These are phyloP conservation scores for Caenorhabditis elegans DNA, from an alignment of 1,140 invertebrate species.

Conservation along the genomic window DNA sequence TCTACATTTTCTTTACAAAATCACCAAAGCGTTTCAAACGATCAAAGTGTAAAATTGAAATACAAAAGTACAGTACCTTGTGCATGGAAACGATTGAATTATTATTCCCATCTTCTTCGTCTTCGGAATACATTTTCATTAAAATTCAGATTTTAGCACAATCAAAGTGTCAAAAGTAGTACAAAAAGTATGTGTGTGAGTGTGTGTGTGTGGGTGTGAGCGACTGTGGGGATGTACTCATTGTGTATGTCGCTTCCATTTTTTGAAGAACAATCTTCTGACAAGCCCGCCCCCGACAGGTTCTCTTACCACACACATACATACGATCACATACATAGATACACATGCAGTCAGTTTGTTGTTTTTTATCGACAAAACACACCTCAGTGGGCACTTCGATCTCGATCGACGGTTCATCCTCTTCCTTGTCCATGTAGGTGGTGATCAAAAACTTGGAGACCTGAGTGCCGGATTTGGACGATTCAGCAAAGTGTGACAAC, in stretches of 20 bases:
- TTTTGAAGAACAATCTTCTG: slow-evolving; percentile 30
- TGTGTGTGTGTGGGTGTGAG: neutral
- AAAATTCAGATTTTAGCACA: neutral
- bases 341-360: neutral
- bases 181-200: neutral
- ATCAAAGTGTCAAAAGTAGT: neutral
- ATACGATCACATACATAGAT: neutral
- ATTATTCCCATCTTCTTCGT: slow-evolving; percentile 16
- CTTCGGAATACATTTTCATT: neutral
- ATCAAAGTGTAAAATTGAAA: neutral
- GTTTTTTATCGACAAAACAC: slow-evolving; percentile 16
- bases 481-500: slow-evolving; percentile 96
- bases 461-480: slow-evolving; percentile 93
- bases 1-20: neutral
- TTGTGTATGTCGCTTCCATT: slow-evolving; percentile 23
- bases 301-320: neutral
- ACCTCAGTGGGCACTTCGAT: slow-evolving; percentile 51
- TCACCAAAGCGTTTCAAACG: neutral
- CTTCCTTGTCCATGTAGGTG: slow-evolving; percentile 90
- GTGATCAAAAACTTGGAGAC: slow-evolving; percentile 98
- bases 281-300: slow-evolving; percentile 22
- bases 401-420: slow-evolving; percentile 56
- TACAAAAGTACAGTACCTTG: neutral
- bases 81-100: neutral
- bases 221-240: slow-evolving; percentile 13